phyloP scores from a whole-genome alignment of 2,888 invertebrate species.

The Zaprionus lineosus region DNA sequence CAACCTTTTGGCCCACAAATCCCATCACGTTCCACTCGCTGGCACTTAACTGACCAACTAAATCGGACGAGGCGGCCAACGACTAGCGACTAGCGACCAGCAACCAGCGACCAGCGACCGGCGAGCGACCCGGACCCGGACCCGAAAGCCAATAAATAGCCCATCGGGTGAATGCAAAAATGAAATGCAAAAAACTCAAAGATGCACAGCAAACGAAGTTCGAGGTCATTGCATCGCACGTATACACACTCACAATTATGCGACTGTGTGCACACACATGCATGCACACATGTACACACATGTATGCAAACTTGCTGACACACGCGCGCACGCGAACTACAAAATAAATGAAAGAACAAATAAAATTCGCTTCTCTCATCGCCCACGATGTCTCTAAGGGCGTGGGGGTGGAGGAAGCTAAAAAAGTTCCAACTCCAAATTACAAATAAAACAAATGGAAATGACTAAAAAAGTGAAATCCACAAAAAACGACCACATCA shows the following conservation, averaged over 20 bases:
- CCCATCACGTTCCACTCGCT: conserved; percentile 29
- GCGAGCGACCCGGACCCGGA: conserved; percentile 31
- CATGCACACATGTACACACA: conserved; percentile 5
- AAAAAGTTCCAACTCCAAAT: conserved; percentile 60
- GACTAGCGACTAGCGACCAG: too few relatives aligned
- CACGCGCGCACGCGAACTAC: conserved; percentile 18
- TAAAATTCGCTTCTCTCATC: conserved; percentile 26
- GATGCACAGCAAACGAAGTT: conserved; percentile 71
- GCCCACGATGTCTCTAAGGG: conserved; percentile 12
- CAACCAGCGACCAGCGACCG: too few relatives aligned
- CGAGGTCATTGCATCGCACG: conserved; percentile 77
- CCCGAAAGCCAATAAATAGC: conserved; percentile 52
- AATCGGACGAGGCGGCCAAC: conserved; percentile 33
- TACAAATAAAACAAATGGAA: conserved; percentile 63
- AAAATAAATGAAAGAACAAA: conserved; percentile 55
- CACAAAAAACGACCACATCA: conserved; percentile 52
- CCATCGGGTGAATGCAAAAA: conserved; percentile 48
- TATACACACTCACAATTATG: conserved; percentile 6
- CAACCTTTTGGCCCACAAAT: conserved; percentile 54
- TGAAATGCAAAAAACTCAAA: conserved; percentile 49
- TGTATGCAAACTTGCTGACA: too few relatives aligned
- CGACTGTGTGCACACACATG: conserved; percentile 16
- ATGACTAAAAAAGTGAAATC: conserved; percentile 64
- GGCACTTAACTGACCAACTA: conserved; percentile 52
- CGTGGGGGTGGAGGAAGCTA: conserved; percentile 16